Evolutionary conservation across 2,113 vertebrate species (phyloP), one percentile per base, ranked within the genome.

Genomic region (Atherinomorus stipes): DNA sequence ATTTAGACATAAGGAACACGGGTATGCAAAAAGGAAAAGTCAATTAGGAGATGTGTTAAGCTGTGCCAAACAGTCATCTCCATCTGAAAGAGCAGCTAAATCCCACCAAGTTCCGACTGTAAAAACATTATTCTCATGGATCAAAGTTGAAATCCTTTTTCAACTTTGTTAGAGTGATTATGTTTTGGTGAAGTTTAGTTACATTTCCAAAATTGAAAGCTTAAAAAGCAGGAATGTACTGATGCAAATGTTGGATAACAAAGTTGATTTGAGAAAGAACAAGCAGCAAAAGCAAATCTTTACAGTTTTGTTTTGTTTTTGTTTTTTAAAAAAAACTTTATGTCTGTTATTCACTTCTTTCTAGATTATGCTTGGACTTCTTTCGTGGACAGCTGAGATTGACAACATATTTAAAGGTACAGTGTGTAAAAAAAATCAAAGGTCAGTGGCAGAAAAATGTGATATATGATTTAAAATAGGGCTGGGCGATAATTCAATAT

Each of bases 31-130:
- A 74, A 49, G 63, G 52, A 54, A 76, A 84, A 85, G 66, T 37
- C 74, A 28, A 73, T 80, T 75, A 71, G 74, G 58, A 70, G 61
- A 73, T 47, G 68, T 4, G 34, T 73, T 22, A 37, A n/a, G 61
- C 66, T 61, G 62, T 72, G 80, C 76, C 72, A 77, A 68, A 71
- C 64, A 52, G 70, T 76, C 71, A 83, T 78, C 78, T 60, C 62
- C 80, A 62, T 38, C 71, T 76, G 72, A 76, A 72, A 84, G 77
- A 81, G 65, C 63, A n/a, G 59, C 56, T 38, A 18, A 44, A 63
- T 71, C 78, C 58, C 65, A 47, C 69, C 63, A 54, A 64, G 54
- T 37, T 18, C 40, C 42, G 19, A 3, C 21, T 37, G 80, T 64
- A 26, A 78, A 73, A 70, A 74, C n/a, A 72, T 59, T 18, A 34